These are phyloP conservation scores for Petrocephalus microphthalmus DNA, from an alignment of 2,113 vertebrate species.

Conservation along the genomic window DNA sequence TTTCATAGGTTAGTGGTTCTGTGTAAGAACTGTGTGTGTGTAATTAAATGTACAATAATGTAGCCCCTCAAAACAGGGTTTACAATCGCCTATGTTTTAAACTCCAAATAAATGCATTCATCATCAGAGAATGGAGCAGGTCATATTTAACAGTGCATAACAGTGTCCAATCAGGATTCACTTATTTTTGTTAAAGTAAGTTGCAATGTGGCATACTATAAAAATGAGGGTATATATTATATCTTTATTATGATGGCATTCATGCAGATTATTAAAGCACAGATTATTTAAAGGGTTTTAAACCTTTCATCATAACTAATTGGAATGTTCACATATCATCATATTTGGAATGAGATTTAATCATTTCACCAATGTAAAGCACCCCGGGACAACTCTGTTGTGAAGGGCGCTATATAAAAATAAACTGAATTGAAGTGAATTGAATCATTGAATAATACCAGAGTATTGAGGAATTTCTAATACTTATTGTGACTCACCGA, in stretches of 20 bases:
- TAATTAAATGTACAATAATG: too few relatives aligned
- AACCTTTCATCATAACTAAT: not conserved
- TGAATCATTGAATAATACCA: not conserved
- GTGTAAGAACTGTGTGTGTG: too few relatives aligned
- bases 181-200: not conserved
- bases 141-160: not conserved
- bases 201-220: not conserved
- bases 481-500: conserved; percentile 62
- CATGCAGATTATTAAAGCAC: not conserved
- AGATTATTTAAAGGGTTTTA: not conserved
- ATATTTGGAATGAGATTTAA: not conserved
- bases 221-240: not conserved
- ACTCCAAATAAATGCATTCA: not conserved
- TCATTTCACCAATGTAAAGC: too few relatives aligned
- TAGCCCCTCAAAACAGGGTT: not conserved
- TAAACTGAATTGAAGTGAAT: too few relatives aligned
- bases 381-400: too few relatives aligned
- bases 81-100: not conserved
- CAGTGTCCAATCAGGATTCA: not conserved
- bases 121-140: not conserved
- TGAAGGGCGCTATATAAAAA: too few relatives aligned
- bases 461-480: not conserved
- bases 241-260: not conserved
- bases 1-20: too few relatives aligned
- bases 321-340: too few relatives aligned